Base-by-base conservation (phyloP, 2,888 invertebrate genomes). In the Caenorhabditis becei region DNA sequence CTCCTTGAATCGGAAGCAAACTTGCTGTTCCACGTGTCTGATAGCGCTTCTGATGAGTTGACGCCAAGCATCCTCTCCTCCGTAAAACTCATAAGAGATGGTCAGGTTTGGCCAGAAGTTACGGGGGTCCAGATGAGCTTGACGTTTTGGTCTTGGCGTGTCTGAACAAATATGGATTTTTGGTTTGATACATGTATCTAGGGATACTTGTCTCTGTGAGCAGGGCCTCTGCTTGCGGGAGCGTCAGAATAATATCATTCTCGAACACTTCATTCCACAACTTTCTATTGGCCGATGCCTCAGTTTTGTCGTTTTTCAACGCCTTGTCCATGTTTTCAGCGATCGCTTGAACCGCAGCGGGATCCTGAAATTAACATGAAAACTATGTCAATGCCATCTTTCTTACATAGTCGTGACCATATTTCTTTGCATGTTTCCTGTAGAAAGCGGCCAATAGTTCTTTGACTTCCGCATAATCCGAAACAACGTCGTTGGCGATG, bases 171-270 rank as follows among this genome's bases (percentile, higher is more conserved):
- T n/a, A n/a, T n/a, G n/a, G n/a, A n/a, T n/a, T n/a, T n/a, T n/a
- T 54, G 35, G 2, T 37, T 51, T 18, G 26, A 23, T 4, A 18
- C 11, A 41, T 0, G 23, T 24, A 2, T 24, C 14, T 10, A 35
- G 24, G 44, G 3, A n/a, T 44, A 84, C 86, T 80, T 24, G 80
- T 69, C 58, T 89, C 89, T 14, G 75, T 54, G 2, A 90, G 78
- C 16, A 90, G 79, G 16, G 77, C 62, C 62, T 89, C 83, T 4
- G 90, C 90, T 59, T 90, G 90, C 20, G 83, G 85, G 2, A 90
- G 75, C 3, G 88, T 90, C 32, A 90, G 66, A 26, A 90, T 81
- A 51, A 90, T 90, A 75, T 89, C 89, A 67, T 89, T 88, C 63
- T 89, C 89, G 61, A 89, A 89, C 8, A 89, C 82, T 24, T 89